Base-by-base conservation (phyloP, 2,888 invertebrate genomes). In the Torymus aiolomorphi region DNA sequence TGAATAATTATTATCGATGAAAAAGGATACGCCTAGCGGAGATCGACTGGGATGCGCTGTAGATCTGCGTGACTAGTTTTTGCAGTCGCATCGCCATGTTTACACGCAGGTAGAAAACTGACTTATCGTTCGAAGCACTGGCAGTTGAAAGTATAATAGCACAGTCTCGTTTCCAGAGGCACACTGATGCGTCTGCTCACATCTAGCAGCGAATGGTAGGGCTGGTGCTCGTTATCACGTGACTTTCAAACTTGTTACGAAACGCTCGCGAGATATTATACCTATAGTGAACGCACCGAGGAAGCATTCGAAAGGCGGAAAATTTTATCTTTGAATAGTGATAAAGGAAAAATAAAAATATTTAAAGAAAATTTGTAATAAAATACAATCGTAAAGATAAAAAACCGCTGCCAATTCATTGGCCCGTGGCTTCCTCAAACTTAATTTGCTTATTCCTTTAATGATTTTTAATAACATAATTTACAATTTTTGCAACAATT, bases 21-120 rank as follows among this genome's bases (percentile, higher is more conserved):
- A 20, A 85, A 88, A 89, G 89, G 89, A 89, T 89, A 89, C 89
- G 83, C 71, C 86, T 87, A 3, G 78, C 66, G 2, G 80, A 76
- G 71, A 82, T 82, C 13, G 72, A 61, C 10, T 78, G 80, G 11
- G 78, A 78, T 16, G 76, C 70, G 71, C 82, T 84, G 5, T 73
- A 67, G 16, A 83, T 78, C 80, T 82, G 82, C 11, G 79, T 56
- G 16, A 87, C 20, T 57, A 85, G 74, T 3, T 75, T 84, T 59
- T 81, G 82, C 76, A 84, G 72, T 61, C 82, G 76, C 13, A 83
- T 83, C 67, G 87, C 87, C 89, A 89, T 84, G 57, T 70, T 85
- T 78, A 80, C 13, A 61, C n/a, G n/a, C 31, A 54, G 31, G 65
- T 62, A 61, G 78, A 80, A 81, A 82, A 84, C 83, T 83, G 62